phyloP scores from a whole-genome alignment of 2,797 vertebrate genomes.

The Poliocrania exsul region DNA sequence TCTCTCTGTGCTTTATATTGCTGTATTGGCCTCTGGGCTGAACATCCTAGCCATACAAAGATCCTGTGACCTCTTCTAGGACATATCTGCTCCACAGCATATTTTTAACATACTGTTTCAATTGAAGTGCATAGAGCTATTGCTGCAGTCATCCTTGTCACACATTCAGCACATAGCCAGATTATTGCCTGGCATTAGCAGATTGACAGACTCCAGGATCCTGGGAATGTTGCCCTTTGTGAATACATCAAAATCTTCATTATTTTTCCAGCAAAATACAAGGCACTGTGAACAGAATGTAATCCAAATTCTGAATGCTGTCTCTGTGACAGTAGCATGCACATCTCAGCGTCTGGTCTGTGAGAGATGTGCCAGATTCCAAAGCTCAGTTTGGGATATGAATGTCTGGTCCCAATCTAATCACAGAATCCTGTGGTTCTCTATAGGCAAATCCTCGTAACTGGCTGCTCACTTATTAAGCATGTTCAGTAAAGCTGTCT shows the following conservation, averaged over 20 bases:
- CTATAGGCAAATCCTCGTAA: neutral
- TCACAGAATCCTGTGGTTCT: neutral
- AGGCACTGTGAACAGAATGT: neutral
- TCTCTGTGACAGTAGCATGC: neutral
- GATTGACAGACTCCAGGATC: neutral
- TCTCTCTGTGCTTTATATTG: neutral
- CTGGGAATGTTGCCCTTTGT: constrained; percentile 4
- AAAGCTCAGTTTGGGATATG: neutral
- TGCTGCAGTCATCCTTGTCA: neutral
- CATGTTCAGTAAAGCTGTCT: neutral
- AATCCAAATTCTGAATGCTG: neutral
- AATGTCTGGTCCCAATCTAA: neutral
- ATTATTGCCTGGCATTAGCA: constrained; percentile 1
- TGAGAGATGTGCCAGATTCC: neutral
- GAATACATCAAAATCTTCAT: constrained; percentile 13
- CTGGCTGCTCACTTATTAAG: neutral
- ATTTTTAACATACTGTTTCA: neutral
- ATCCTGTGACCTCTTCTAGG: neutral
- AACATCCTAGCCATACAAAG: neutral
- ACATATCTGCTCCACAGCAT: neutral
- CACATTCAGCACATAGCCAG: neutral
- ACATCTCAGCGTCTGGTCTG: neutral
- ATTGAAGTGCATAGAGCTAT: neutral
- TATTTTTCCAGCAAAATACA: constrained; percentile 3
- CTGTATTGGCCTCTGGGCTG: neutral